phyloP scores from a whole-genome alignment of 2,888 invertebrate genomes.

The Sipunculus nudus region DNA sequence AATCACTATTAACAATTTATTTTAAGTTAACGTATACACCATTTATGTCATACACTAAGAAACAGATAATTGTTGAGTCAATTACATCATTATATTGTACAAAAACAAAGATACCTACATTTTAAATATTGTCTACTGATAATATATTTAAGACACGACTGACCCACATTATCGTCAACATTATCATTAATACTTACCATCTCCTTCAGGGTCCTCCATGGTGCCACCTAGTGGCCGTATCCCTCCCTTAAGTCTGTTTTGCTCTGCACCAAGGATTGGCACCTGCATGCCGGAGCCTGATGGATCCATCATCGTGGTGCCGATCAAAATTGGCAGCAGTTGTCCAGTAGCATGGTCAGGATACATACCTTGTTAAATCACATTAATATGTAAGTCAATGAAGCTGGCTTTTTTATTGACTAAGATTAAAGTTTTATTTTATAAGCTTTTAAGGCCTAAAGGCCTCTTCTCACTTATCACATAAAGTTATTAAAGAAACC shows the following conservation, averaged over 20 bases:
- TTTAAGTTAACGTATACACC: too few species aligned
- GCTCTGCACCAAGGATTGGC: constrained; percentile 58
- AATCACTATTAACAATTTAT: background rate
- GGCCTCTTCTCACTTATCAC: too few species aligned
- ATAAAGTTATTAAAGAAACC: too few species aligned
- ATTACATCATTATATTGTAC: too few species aligned
- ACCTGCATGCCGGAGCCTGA: constrained; percentile 57
- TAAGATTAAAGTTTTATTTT: background rate
- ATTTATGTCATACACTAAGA: too few species aligned
- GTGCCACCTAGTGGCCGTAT: constrained; percentile 61
- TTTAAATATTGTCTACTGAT: too few species aligned
- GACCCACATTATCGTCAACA: too few species aligned
- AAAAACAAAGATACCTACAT: too few species aligned
- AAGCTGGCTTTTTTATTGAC: too few species aligned
- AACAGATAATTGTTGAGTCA: too few species aligned
- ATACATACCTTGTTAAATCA: constrained; percentile 59
- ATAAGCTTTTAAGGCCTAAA: background rate
- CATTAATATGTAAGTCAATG: too few species aligned
- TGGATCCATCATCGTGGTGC: constrained; percentile 58
- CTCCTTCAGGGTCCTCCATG: constrained; percentile 63
- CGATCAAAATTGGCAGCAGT: constrained; percentile 61
- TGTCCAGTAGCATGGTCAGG: constrained; percentile 60
- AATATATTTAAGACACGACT: too few species aligned
- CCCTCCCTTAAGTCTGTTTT: constrained; percentile 47
- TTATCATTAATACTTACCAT: constrained; percentile 46